Evolutionary conservation across 2,797 vertebrate genomes (phyloP).

Genomic region (Acrossocheilus wenchowensis): DNA sequence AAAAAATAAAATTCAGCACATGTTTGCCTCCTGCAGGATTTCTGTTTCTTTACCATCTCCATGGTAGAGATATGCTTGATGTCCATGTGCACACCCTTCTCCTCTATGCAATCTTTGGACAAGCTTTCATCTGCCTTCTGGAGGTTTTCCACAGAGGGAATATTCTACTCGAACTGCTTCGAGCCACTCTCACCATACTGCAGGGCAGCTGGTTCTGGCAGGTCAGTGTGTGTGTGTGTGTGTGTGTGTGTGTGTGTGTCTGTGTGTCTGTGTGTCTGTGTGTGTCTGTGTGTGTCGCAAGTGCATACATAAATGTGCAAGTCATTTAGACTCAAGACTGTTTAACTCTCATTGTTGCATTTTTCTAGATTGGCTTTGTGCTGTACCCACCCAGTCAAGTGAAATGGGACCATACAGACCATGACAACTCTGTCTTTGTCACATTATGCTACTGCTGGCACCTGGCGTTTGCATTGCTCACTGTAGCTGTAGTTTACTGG

Average conservation of each 20-base stretch:
- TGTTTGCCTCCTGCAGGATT: conserved; percentile 79
- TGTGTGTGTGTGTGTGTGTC: neutral
- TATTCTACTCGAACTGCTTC: conserved; percentile 88
- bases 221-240: conserved; percentile 72
- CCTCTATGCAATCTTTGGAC: conserved; percentile 81
- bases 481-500: conserved; percentile 81
- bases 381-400: conserved; percentile 88
- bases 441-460: conserved; percentile 97
- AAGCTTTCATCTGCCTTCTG: conserved; percentile 80
- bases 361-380: conserved; percentile 89
- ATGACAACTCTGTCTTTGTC: conserved; percentile 89
- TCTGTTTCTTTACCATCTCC: conserved; percentile 92
- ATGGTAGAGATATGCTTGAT: conserved; percentile 89
- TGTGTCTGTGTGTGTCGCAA: neutral
- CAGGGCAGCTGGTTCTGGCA: conserved; percentile 99
- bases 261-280: neutral
- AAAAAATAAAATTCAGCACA: neutral
- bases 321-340: neutral
- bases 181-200: conserved; percentile 84
- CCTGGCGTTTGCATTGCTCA: conserved; percentile 82
- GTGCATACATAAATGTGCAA: conserved; percentile 1
- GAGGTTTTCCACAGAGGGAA: conserved; percentile 88
- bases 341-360: conserved; percentile 54
- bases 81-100: conserved; percentile 89
- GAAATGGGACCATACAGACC: conserved; percentile 87